phyloP scores from a whole-genome alignment of 2,113 vertebrate species.

The Potamarius usumacintae region DNA sequence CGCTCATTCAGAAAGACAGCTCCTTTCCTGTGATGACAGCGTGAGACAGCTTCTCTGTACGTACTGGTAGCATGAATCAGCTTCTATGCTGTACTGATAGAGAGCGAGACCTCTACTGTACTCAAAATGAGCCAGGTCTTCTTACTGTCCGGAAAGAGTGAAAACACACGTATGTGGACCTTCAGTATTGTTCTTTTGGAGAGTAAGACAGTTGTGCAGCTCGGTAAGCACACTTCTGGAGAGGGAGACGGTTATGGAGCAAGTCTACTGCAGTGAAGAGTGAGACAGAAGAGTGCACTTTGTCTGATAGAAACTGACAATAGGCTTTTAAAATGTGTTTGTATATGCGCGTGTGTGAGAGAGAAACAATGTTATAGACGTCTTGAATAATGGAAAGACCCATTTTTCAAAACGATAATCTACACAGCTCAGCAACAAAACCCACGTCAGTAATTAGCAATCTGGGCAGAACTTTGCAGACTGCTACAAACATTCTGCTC shows the following conservation, averaged over 20 bases:
- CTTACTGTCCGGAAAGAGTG: neutral
- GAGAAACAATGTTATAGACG: conserved; percentile 7
- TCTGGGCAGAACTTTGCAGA: conserved; percentile 8
- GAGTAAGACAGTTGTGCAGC: conserved; percentile 27
- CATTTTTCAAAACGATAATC: conserved; percentile 19
- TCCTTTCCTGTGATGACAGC: neutral
- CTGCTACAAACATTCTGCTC: conserved; percentile 2
- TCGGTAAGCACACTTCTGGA: neutral
- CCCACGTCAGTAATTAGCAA: conserved; percentile 23
- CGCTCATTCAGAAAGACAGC: conserved; percentile 9
- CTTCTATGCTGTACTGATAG: conserved; percentile 10
- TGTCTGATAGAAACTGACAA: conserved; percentile 32
- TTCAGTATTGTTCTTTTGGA: conserved; percentile 4
- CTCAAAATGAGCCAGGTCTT: neutral
- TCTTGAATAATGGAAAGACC: conserved; percentile 14
- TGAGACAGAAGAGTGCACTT: conserved; percentile 9
- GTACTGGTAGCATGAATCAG: conserved; percentile 1
- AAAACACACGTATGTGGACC: neutral
- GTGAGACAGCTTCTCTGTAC: conserved; percentile 20
- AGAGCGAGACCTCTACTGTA: conserved; percentile 4
- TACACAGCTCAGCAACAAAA: conserved; percentile 13
- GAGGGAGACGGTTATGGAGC: neutral
- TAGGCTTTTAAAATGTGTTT: conserved; percentile 15
- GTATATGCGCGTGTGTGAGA: neutral
- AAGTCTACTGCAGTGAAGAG: neutral